phyloP scores from a whole-genome alignment of 2,113 vertebrate species.

The Apteryx owenii region DNA sequence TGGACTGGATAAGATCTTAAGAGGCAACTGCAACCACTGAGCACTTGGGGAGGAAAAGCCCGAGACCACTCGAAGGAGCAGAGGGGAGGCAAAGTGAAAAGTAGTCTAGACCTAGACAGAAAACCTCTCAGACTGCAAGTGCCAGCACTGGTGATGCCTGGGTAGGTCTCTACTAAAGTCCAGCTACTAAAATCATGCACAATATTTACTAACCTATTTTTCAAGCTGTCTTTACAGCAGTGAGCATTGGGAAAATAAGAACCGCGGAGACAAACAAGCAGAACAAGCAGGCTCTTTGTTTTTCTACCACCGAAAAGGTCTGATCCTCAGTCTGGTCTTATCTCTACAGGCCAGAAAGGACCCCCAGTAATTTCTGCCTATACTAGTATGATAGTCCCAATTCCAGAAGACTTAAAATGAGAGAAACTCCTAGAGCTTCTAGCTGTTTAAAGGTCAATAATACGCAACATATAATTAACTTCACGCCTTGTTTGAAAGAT shows the following conservation, averaged over 20 bases:
- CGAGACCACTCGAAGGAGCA: not conserved
- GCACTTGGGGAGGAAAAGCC: not conserved
- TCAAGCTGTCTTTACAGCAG: slow-evolving; percentile 20
- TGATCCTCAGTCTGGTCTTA: not conserved
- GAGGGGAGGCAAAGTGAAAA: not conserved
- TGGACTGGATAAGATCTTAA: not conserved
- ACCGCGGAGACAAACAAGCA: not conserved
- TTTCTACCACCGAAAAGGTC: slow-evolving; percentile 8
- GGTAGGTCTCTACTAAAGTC: not conserved
- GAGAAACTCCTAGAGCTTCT: not conserved
- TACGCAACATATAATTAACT: not conserved
- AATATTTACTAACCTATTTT: slow-evolving; percentile 14
- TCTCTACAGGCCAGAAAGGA: not conserved
- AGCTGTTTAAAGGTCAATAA: slow-evolving; percentile 13
- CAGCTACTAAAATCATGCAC: slow-evolving; percentile 43
- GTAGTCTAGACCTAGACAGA: not conserved
- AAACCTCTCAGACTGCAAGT: not conserved
- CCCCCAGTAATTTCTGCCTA: not conserved
- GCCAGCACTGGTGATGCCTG: not conserved
- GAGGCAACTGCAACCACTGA: not conserved
- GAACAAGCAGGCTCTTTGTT: slow-evolving; percentile 8
- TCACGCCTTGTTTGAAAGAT: not conserved
- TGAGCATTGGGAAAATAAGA: slow-evolving; percentile 6
- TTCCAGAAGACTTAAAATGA: not conserved
- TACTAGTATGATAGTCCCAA: not conserved